Base-by-base conservation (phyloP, 1,140 invertebrate species). In the Bilobella aurantiaca region DNA sequence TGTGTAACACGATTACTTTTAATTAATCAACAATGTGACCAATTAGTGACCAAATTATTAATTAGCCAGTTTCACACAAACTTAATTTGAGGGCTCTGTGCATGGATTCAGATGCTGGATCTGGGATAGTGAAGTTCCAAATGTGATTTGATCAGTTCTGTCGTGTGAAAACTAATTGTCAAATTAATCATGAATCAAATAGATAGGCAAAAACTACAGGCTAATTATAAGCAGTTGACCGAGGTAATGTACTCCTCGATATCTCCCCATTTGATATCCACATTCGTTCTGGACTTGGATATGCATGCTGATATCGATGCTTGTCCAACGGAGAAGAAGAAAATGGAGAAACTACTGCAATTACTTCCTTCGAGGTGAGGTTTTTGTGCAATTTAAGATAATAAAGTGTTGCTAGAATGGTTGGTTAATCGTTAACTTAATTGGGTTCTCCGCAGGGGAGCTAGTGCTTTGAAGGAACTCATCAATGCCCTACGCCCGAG, bases 231-330 rank as follows among this genome's bases (percentile, higher is more conserved):
- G 21, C 62, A 62, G 8, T 57, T 69, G 29, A 23, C 62, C 8
- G 68, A 69, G 28, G 64, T 66, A 1, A 56, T 57, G 56, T 69
- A 49, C 32, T 59, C 58, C 25, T 34, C 49, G n/a, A 62, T 57
- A 12, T 57, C 37, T 12, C 30, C 63, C 5, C 60, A 69, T 29
- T 34, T 69, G 32, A 63, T 69, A 21, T 66, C 64, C 1, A 63
- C 57, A 16, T 66, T 69, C 32, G 53, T 66, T 27, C 23, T 69
- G 27, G 61, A 62, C 23, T 42, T 58, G 3, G 61, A 63, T 30
- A 69, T 66, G 68, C 64, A 69, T 61, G 64, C 31, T 3, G 64
- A 69, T 18, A 69, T 69, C 31, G 61, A 69, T 28, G 53, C 60
- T 12, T 57, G 28, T 21, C 37, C n/a, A 1, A 69, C 68, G 0